These are phyloP conservation scores for Allacma fusca DNA, from an alignment of 2,888 invertebrate genomes.

Conservation along the genomic window DNA sequence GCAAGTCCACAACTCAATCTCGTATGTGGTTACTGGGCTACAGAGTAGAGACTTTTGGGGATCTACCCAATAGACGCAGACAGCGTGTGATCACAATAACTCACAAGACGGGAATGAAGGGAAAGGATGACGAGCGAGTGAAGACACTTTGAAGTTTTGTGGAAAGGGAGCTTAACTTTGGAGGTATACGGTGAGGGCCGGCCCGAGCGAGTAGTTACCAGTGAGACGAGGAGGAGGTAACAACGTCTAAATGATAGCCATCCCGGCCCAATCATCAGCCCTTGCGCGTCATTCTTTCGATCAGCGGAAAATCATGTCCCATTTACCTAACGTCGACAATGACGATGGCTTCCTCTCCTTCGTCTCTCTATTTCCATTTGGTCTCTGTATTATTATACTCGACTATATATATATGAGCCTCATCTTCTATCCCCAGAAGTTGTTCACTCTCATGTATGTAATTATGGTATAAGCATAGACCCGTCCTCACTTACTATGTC, in stretches of 20 bases:
- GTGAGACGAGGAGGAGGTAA: constrained; percentile 38
- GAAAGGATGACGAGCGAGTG: not conserved
- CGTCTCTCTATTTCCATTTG: not conserved
- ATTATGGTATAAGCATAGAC: too few species aligned
- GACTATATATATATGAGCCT: not conserved
- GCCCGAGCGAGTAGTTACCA: constrained; percentile 15
- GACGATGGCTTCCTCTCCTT: constrained; percentile 26
- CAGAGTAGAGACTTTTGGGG: too few species aligned
- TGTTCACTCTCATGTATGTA: not conserved
- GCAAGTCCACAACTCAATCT: too few species aligned
- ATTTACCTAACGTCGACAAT: constrained; percentile 42
- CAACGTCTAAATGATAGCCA: constrained; percentile 54
- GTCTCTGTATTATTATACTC: not conserved
- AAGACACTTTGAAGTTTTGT: constrained; percentile 14
- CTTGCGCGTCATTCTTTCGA: constrained; percentile 58
- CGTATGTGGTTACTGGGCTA: too few species aligned
- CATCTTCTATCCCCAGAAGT: not conserved
- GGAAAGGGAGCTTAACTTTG: not conserved
- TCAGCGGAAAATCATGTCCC: constrained; percentile 59
- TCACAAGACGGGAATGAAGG: constrained; percentile 6
- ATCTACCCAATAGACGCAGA: too few species aligned
- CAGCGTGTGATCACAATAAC: not conserved
- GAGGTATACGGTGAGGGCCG: not conserved
- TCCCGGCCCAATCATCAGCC: constrained; percentile 59
- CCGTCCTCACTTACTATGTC: too few species aligned